Percentiles rank a stretch among this genome's conserved stretches.
phyloP scores from a whole-genome alignment of 2,888 invertebrate species.

The Phrixothrix hirtus region DNA sequence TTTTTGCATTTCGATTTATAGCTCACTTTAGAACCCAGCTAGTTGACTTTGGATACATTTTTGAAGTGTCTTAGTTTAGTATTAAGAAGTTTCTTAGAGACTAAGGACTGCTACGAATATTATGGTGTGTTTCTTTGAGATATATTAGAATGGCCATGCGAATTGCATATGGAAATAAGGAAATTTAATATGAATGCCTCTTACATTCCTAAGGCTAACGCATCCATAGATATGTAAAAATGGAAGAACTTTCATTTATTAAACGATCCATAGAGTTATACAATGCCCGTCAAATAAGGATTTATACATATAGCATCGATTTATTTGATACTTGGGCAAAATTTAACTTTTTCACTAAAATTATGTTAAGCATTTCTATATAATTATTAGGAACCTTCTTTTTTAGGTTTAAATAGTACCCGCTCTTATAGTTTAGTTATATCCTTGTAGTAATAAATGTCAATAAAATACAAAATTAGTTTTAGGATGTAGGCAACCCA shows the following conservation, averaged over 20 bases:
- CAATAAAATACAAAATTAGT: too few species aligned
- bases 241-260: conserved; percentile 16
- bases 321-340: too few species aligned
- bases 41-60: neutral
- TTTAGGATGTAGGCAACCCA: too few species aligned
- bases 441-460: too few species aligned
- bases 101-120: conserved; percentile 1
- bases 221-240: conserved; percentile 25
- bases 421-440: too few species aligned
- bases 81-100: too few species aligned
- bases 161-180: conserved; percentile 34
- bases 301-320: too few species aligned
- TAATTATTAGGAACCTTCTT: too few species aligned
- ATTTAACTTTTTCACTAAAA: too few species aligned
- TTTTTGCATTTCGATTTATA: conserved; percentile 15
- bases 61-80: too few species aligned
- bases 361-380: too few species aligned
- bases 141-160: conserved; percentile 28
- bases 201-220: conserved; percentile 46
- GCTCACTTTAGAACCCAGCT: neutral
- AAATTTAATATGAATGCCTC: conserved; percentile 44
- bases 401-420: too few species aligned
- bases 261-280: conserved; percentile 7
- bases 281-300: neutral
- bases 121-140: conserved; percentile 17